Base-by-base conservation (phyloP, 2,888 invertebrate species). In the Ophioninae sp. region DNA sequence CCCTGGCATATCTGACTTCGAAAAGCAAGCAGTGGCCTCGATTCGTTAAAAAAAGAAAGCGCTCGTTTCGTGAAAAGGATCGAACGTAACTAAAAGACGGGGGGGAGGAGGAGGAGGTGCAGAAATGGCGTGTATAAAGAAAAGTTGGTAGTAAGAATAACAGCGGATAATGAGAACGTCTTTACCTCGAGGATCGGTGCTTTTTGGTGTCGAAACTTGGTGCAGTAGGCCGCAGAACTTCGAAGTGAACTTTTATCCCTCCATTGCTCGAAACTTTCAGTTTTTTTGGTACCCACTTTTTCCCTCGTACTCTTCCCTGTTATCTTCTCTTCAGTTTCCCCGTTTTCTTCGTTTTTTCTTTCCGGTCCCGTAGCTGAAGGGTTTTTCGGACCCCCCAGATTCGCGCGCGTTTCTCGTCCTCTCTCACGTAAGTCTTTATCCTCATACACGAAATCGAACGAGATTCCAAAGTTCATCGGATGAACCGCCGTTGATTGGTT, bases 161-260 rank as follows among this genome's bases (percentile, higher is more conserved):
- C 20, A 44, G 44, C 51, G 22, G 58, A 23, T 41, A n/a, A 56
- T 44, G 37, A 39, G 9, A 82, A 56, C 74, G 69, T 79, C 86
- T 86, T 30, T 84, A 89, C 89, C 89, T 89, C 85, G 89, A 81
- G 85, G 85, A 81, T 83, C 84, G 83, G 79, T 74, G 81, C 58
- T 44, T 79, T 85, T 72, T 86, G 88, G 86, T 87, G 79, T 84
- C 84, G 68, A 78, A 77, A 85, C 79, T 84, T 84, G 71, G 75
- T 82, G 74, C 85, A 88, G 80, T 88, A 88, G 88, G 87, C 87
- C 88, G 87, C 79, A 72, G 83, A 87, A 87, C 85, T 88, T 87
- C 78, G 86, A 79, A 79, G 79, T 75, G 23, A 81, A 84, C 83
- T 83, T 86, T 86, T 79, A 79, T 74, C 84, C 79, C 85, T 85